Base-by-base conservation (phyloP, 2,797 vertebrate genomes). In the Cyprinodon diabolis region DNA sequence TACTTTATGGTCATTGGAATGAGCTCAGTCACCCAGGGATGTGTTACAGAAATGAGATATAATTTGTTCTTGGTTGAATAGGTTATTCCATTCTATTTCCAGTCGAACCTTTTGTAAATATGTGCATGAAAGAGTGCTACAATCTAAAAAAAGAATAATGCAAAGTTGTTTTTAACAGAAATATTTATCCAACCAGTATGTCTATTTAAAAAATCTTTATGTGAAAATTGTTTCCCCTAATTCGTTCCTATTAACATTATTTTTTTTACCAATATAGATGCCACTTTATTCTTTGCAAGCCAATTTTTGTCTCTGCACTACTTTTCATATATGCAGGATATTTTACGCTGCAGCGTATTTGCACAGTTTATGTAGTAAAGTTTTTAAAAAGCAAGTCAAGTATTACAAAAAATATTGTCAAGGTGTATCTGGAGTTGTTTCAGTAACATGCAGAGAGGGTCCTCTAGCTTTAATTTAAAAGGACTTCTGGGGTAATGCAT, bases 1-100 rank as follows among this genome's bases (percentile, higher is more conserved):
- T 74, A 79, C 75, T 86, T 81, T 84, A 73, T 86, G 88, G 79
- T 83, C 74, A 84, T 60, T 71, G 71, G 21, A 54, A 66, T 84
- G 72, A 84, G 85, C 71, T 85, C 68, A 43, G 47, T 58, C 30
- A 58, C 67, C 78, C 52, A 52, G 68, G n/a, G 48, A 63, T 82
- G 19, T 79, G 84, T 81, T 76, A 74, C 63, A 81, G 51, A 35
- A 71, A 37, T 55, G 13, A 75, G 72, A 43, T 68, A 11, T 58
- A 43, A 79, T 86, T 76, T 68, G 17, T 48, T 35, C 66, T 68
- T 72, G 21, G 23, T 69, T 77, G 9, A 65, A 66, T 7, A 60
- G 74, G 69, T 52, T 55, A 62, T 8, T 56, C 6, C 5, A 55
- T 54, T 25, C 15, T 14, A 35, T 69, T 51, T 57, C 62, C 43